Evolutionary conservation across 2,888 invertebrate genomes (phyloP), one percentile per base, ranked within the genome.

Genomic region (Dryobota labecula): DNA sequence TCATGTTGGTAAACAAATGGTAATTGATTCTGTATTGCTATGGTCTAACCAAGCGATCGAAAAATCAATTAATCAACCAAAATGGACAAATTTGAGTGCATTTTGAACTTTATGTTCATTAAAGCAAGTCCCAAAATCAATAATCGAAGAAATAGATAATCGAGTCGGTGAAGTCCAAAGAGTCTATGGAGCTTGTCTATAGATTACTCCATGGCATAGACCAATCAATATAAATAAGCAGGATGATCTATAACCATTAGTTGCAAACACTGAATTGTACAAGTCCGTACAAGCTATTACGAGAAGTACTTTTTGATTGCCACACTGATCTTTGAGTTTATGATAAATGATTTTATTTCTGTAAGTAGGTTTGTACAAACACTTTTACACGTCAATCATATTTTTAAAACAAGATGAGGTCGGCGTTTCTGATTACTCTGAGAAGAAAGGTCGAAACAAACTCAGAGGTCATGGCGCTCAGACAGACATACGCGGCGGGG

Each of bases 1-100:
- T 63, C 58, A 60, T 77, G 60, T 60, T 68, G 20, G 77, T 68
- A 60, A 80, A 80, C 68, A 68, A 76, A 62, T 43, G 33, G 20
- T 54, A 24, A 79, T 53, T 43, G 53, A 8, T 36, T 8, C 36
- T 8, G 49, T n/a, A 13, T 15, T 54, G 58, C 27, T 49, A 24
- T 27, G 36, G 43, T 67, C 27, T 56, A 24, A 49, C 13, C 15
- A 73, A 38, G 7, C 53, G 11, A 30, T 56, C 27, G 27, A 27
- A 43, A 56, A 27, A 11, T 70, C 24, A 27, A 53, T 68, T n/a
- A 45, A 20, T 36, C 27, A 27, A 13, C 38, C 36, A 47, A 67
- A 49, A 6, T 38, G 24, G 38, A 6, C 9, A 20, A 65, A n/a
- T 20, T 38, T 6, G 36, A 64, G 27, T 61, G 51, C 11, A 33